phyloP scores from a whole-genome alignment of 2,797 vertebrate species.

The Poliocrania exsul region DNA sequence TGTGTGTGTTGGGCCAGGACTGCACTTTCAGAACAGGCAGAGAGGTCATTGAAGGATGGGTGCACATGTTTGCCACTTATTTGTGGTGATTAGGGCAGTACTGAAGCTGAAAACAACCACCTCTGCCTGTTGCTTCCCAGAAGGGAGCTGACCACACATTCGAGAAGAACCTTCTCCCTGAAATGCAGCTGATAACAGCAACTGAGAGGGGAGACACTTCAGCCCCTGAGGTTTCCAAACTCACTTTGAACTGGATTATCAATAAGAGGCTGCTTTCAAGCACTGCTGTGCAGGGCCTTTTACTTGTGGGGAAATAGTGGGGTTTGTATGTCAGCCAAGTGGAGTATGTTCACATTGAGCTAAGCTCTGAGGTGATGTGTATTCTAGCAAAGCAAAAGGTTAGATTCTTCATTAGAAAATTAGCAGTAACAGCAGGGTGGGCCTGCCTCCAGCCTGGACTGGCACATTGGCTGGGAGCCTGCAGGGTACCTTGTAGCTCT shows the following conservation, averaged over 20 bases:
- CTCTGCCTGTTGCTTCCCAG: not conserved
- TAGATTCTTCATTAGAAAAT: slow-evolving; percentile 48
- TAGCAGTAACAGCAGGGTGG: slow-evolving; percentile 33
- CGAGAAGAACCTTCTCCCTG: not conserved
- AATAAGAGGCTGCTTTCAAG: not conserved
- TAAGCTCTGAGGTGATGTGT: not conserved
- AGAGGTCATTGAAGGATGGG: not conserved
- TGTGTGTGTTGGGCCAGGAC: not conserved
- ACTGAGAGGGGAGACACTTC: not conserved
- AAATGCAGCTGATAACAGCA: not conserved
- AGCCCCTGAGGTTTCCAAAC: not conserved
- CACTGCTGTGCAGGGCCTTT: not conserved
- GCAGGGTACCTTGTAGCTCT: not conserved
- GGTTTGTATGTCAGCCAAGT: not conserved
- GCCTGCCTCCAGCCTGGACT: slow-evolving; percentile 29
- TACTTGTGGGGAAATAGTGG: not conserved
- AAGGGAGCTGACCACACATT: not conserved
- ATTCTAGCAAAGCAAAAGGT: slow-evolving; percentile 45
- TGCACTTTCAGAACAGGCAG: not conserved
- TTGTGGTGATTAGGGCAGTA: not conserved
- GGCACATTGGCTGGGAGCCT: slow-evolving; percentile 8
- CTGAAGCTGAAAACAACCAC: not conserved
- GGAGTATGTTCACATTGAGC: not conserved
- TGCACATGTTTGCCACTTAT: not conserved
- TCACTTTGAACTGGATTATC: not conserved